Conservation (phyloP, 2,888 invertebrate genomes). For the Agonum fuliginosum region DNA sequence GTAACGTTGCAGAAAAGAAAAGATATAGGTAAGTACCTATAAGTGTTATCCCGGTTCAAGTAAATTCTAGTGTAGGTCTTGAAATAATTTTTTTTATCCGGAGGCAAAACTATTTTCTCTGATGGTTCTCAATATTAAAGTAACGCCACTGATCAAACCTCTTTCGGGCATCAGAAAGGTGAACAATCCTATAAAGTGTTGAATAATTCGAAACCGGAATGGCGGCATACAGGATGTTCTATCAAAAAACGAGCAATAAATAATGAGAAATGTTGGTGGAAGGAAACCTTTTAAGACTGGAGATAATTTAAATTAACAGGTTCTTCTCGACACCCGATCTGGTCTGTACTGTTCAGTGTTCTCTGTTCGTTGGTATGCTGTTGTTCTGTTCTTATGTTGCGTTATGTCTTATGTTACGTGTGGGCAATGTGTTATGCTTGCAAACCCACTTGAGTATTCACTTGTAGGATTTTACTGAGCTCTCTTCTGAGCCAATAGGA, state of each 20-base stretch:
- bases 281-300: slow-evolving; percentile 56
- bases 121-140: no score
- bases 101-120: no score
- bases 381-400: slow-evolving; percentile 19
- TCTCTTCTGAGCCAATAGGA: slow-evolving; percentile 25
- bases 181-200: slow-evolving; percentile 58
- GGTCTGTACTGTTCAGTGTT: slow-evolving; percentile 6
- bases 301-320: slow-evolving; percentile 58
- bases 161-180: slow-evolving; percentile 36
- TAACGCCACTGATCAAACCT: neutral
- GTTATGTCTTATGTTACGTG: slow-evolving; percentile 14
- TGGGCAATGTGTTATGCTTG: slow-evolving; percentile 4
- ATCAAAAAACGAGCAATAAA: slow-evolving; percentile 58
- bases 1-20: no score
- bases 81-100: no score
- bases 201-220: slow-evolving; percentile 60
- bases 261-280: slow-evolving; percentile 53
- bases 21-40: no score
- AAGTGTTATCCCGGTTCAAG: no score
- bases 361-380: slow-evolving; percentile 9
- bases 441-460: slow-evolving; percentile 9
- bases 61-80: no score
- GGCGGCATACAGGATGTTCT: slow-evolving; percentile 56
- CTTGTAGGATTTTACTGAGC: slow-evolving; percentile 40
- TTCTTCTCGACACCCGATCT: slow-evolving; percentile 50